Base-by-base conservation (phyloP, 2,797 vertebrate species). In the Nothura maculosa region DNA sequence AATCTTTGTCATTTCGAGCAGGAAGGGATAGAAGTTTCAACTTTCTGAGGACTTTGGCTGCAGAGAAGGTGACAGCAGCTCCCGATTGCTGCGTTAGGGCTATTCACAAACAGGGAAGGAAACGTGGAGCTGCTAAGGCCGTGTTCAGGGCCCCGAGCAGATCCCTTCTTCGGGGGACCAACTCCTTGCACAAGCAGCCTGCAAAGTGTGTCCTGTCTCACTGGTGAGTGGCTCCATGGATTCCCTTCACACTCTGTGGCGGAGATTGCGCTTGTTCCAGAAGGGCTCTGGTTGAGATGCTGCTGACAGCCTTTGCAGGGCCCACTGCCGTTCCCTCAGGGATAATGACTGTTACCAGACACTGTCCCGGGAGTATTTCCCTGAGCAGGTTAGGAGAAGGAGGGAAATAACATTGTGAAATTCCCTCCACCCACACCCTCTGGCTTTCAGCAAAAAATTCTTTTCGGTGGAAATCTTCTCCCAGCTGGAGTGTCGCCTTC, bases 401-500 rank as follows among this genome's bases (percentile, higher is more conserved):
- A 83, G 87, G 82, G 80, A 66, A 47, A 73, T 57, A 52, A 61
- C 22, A 60, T 30, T 88, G 92, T 92, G 93, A 96, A 95, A 90
- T 50, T 87, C 54, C 85, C 69, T 64, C 70, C 72, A 79, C 45
- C 66, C 24, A 19, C 83, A 2, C 90, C 67, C 94, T 81, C 86
- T 77, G 84, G 50, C 92, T 91, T 92, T 84, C 85, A 90, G 92
- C 66, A 92, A n/a, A 88, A 91, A 66, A 63, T 57, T 66, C 60
- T 82, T 96, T 94, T 92, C 8, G 4, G 91, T 81, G 87, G 83
- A 88, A 96, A 91, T 77, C 87, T 91, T 89, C 92, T 95, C 92
- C 93, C 94, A 94, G 93, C 94, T 94, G 94, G 93, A 96, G 92
- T 16, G 81, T 93, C 27, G 2, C 96, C 96, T 96, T 96, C 96